Evolutionary conservation across 2,888 invertebrate genomes (phyloP).

Genomic region (Alitta virens): DNA sequence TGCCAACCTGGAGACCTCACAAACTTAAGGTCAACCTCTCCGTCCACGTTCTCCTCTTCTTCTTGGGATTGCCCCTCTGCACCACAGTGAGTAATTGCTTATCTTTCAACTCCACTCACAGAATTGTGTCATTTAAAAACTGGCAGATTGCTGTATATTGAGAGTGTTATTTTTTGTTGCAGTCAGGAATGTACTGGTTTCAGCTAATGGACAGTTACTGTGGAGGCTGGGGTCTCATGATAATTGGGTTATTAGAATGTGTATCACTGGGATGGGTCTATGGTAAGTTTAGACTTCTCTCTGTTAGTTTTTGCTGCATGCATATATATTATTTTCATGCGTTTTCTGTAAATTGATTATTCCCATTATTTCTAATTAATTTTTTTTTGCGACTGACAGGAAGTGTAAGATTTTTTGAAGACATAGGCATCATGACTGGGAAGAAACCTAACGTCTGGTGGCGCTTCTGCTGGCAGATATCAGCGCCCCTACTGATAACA

Average conservation of each 20-base stretch:
- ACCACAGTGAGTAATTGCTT: conserved; percentile 40
- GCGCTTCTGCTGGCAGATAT: conserved; percentile 27
- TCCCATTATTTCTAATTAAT: neutral
- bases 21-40: conserved; percentile 46
- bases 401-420: conserved; percentile 21
- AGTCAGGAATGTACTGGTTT: conserved; percentile 53
- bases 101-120: neutral
- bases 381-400: conserved; percentile 18
- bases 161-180: conserved; percentile 11
- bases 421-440: conserved; percentile 27
- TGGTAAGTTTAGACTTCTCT: no score
- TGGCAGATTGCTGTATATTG: neutral
- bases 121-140: neutral
- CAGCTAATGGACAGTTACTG: conserved; percentile 54
- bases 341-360: no score
- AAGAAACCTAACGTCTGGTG: conserved; percentile 22
- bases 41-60: conserved; percentile 45
- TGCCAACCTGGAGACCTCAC: conserved; percentile 50
- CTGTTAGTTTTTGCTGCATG: no score
- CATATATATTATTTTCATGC: no score
- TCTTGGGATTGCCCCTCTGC: conserved; percentile 49
- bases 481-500: conserved; percentile 24
- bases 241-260: conserved; percentile 71
- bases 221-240: conserved; percentile 59
- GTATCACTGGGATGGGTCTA: conserved; percentile 70